phyloP scores from a whole-genome alignment of 1,140 invertebrate species.

The Apocrypta bakeri region DNA sequence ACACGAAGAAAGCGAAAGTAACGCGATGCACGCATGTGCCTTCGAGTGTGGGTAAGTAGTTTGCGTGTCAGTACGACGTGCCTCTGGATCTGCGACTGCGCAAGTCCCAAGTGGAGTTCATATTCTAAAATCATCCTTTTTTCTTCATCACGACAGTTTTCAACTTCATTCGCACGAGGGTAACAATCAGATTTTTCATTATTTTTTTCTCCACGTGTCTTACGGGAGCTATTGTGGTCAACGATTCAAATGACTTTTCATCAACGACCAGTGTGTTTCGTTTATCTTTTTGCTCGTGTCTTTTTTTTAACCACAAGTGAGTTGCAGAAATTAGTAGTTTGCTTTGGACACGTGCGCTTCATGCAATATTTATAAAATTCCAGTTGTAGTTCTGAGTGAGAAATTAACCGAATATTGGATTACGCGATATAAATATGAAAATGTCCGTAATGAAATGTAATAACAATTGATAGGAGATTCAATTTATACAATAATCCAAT shows the following conservation, averaged over 20 bases:
- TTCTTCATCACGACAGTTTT: not conserved
- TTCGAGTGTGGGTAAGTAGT: not conserved
- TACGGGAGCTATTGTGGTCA: too few species aligned
- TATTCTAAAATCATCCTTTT: too few species aligned
- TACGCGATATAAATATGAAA: not conserved
- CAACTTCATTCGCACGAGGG: not conserved
- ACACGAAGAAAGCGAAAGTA: conserved; percentile 67
- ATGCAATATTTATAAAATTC: not conserved
- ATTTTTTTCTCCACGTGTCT: not conserved
- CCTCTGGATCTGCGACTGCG: not conserved
- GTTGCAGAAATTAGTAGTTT: not conserved
- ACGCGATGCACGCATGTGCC: conserved; percentile 51
- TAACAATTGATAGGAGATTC: not conserved
- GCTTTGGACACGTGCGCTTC: not conserved
- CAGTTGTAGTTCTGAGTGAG: not conserved
- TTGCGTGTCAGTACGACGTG: conserved; percentile 55
- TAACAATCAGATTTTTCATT: too few species aligned
- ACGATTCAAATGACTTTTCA: too few species aligned
- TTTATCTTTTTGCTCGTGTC: too few species aligned
- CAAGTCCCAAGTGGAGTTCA: too few species aligned
- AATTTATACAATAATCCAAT: not conserved
- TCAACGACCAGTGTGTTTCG: too few species aligned
- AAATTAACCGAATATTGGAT: not conserved
- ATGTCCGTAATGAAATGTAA: not conserved
- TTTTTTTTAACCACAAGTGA: conserved; percentile 40